Evolutionary conservation across 2,113 vertebrate species (phyloP).

Genomic region (Centropristis striata): DNA sequence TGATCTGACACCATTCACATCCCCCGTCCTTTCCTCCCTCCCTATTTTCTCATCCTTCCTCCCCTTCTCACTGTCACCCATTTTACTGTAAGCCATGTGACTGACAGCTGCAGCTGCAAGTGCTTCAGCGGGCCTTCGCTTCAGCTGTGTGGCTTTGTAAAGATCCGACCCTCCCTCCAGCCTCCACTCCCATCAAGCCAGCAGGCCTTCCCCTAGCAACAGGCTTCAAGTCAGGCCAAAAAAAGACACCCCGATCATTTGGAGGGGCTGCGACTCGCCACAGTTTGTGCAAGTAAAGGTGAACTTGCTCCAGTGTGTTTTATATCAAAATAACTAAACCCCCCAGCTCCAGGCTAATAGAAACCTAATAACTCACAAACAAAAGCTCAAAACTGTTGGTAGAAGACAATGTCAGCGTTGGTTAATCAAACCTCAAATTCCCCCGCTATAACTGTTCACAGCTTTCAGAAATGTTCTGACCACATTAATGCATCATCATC

Average conservation of each 20-base stretch:
- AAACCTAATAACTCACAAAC: not conserved
- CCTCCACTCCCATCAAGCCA: constrained; percentile 72
- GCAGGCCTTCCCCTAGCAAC: constrained; percentile 81
- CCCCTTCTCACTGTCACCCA: constrained; percentile 54
- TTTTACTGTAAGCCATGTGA: constrained; percentile 85
- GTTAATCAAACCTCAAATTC: constrained; percentile 22
- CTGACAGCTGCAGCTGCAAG: constrained; percentile 85
- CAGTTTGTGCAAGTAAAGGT: constrained; percentile 61
- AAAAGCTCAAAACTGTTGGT: not conserved
- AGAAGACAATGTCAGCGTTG: constrained; percentile 12
- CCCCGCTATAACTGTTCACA: not conserved
- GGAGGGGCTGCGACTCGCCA: constrained; percentile 59
- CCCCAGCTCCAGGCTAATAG: not conserved
- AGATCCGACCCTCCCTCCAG: constrained; percentile 78
- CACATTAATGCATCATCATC: constrained; percentile 43
- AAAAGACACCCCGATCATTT: constrained; percentile 80
- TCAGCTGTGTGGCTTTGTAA: constrained; percentile 85
- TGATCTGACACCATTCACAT: constrained; percentile 59
- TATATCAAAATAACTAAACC: constrained; percentile 17
- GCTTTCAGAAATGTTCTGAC: constrained; percentile 38
- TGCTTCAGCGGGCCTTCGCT: constrained; percentile 76
- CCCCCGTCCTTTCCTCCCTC: constrained; percentile 35
- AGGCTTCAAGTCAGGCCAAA: constrained; percentile 86
- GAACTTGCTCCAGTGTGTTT: constrained; percentile 61
- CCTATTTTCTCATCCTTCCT: constrained; percentile 63